A percentile compares a stretch with the other conserved stretches of the same genome.
Conservation (phyloP, 2,797 vertebrate genomes). For the Novumbra hubbsi region DNA sequence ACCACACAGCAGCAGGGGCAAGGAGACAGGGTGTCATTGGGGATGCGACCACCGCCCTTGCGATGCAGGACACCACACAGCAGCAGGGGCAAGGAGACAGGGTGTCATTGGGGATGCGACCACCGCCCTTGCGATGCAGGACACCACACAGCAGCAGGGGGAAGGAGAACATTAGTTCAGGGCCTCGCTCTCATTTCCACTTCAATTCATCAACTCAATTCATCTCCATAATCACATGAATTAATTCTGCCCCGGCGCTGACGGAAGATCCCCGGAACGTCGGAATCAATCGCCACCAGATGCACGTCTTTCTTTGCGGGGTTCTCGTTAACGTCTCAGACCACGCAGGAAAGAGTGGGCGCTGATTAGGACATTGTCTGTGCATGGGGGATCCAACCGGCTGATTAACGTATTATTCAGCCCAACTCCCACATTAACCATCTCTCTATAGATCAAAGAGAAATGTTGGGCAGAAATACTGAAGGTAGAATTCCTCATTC, state of each 20-base stretch:
- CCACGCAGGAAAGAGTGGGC: background rate
- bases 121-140: no score
- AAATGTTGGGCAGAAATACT: background rate
- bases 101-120: background rate
- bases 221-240: background rate
- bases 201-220: background rate
- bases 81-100: background rate
- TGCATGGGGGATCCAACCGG: constrained; percentile 1
- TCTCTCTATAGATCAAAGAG: background rate
- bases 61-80: background rate
- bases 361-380: background rate
- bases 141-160: background rate
- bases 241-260: background rate
- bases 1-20: background rate
- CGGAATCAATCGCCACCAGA: background rate
- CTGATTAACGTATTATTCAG: background rate
- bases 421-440: background rate
- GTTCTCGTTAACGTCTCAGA: background rate
- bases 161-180: background rate
- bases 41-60: no score
- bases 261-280: background rate
- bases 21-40: background rate
- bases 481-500: background rate
- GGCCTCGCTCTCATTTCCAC: background rate
- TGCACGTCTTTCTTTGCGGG: background rate